phyloP scores from a whole-genome alignment of 64 coral and sea anemone species.

The Porites lutea region DNA sequence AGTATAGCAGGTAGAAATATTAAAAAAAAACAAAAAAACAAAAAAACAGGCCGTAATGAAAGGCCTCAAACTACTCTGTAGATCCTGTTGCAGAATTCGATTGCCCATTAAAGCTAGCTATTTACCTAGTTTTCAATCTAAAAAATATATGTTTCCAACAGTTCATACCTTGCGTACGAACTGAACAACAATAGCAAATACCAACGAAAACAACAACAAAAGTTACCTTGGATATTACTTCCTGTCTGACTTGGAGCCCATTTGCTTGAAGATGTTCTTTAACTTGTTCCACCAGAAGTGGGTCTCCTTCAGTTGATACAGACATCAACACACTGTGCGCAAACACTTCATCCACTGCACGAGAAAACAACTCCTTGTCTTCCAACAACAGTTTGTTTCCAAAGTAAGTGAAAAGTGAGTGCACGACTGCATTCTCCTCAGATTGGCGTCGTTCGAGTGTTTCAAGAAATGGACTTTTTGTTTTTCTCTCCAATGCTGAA shows the following conservation, averaged over 20 bases:
- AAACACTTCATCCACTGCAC: slow-evolving; percentile 78
- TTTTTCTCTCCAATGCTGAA: neutral
- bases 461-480: slow-evolving; percentile 78
- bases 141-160: no score
- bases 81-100: no score
- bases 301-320: slow-evolving; percentile 49
- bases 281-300: slow-evolving; percentile 72
- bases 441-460: slow-evolving; percentile 86
- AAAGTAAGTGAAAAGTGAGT: slow-evolving; percentile 77
- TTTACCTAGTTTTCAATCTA: no score
- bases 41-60: neutral
- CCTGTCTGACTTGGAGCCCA: slow-evolving; percentile 79
- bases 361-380: slow-evolving; percentile 73
- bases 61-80: no score
- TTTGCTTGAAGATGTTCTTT: slow-evolving; percentile 81
- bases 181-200: no score
- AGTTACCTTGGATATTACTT: slow-evolving; percentile 79
- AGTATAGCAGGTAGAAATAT: neutral
- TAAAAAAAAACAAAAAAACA: neutral
- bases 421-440: slow-evolving; percentile 91
- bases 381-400: slow-evolving; percentile 70
- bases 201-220: no score
- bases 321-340: slow-evolving; percentile 91
- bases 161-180: no score
- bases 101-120: no score